Evolutionary conservation across 23 tunicate species (phyloP), one percentile per base, ranked within the genome.

Genomic region (Phallusia fumigata): DNA sequence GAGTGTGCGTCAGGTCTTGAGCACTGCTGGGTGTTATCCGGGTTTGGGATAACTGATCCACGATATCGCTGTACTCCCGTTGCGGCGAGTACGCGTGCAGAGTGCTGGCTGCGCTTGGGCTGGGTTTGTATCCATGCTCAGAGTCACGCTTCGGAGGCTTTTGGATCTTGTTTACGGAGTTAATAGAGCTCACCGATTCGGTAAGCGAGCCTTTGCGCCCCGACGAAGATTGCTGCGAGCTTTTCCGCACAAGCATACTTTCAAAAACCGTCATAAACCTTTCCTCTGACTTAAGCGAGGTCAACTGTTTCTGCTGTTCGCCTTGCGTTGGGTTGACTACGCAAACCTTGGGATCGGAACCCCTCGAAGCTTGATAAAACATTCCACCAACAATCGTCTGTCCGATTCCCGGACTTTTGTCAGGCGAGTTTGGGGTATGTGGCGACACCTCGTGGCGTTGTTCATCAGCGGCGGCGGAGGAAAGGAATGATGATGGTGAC

Each of bases 101-200:
- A 26, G 81, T 31, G 34, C 87, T 84, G 52, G 87, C 87, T 26
- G 87, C 87, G 53, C 87, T 84, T 31, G 75, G 87, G 47, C 81
- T 58, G 0, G 87, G 87, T 44, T 84, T 84, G 81, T 84, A 84
- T 19, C 31, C 53, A 22, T 35, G 33, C 28, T 58, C 69, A 1
- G 69, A 6, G 8, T 58, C 69, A 21, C 69, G 69, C 13, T 58
- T 58, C 3, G 86, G n/a, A 11, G 79, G n/a, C 36, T 32, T 30
- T 21, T 79, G 69, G 28, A 58, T 58, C 69, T 58, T 58, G 28
- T 58, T 58, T 22, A 58, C 69, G 5, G 69, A 58, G 69, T 58
- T 58, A 21, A 58, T 58, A 24, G 69, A 58, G 69, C 69, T 58
- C 15, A 58, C 69, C 2, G 69, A 58, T 58, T 58, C 69, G 2